phyloP scores from a whole-genome alignment of 2,113 vertebrate species.

The Leucoraja erinaceus region DNA sequence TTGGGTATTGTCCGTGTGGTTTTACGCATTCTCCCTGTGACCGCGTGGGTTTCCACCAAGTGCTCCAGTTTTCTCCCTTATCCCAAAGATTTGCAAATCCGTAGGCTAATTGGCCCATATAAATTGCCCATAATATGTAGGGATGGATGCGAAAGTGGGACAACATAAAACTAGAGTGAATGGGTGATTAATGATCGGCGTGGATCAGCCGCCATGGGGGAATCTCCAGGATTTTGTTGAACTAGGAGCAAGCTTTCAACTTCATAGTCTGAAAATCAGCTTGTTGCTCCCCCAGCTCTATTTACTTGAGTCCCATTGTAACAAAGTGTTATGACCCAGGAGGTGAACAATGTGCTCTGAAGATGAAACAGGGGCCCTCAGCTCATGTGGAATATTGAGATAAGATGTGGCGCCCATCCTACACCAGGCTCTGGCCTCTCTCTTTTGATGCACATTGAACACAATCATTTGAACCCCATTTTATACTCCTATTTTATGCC shows the following conservation, averaged over 20 bases:
- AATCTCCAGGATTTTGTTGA: neutral
- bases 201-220: too few species aligned
- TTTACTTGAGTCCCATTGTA: neutral
- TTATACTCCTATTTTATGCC: neutral
- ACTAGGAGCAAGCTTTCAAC: neutral
- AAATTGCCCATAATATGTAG: too few species aligned
- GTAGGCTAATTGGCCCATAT: too few species aligned
- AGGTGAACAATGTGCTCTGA: neutral
- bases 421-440: neutral
- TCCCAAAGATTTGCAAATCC: too few species aligned
- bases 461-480: neutral
- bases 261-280: neutral
- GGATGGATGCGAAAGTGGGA: too few species aligned
- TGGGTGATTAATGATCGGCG: too few species aligned
- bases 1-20: too few species aligned
- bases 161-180: too few species aligned
- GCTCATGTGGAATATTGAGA: neutral
- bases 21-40: too few species aligned
- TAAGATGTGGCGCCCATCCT: neutral
- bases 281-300: neutral
- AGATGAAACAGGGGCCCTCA: neutral
- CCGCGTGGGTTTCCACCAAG: too few species aligned
- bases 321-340: neutral
- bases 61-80: too few species aligned
- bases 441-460: neutral